phyloP scores from a whole-genome alignment of 2,888 invertebrate species.

The Cerceris rybyensis region DNA sequence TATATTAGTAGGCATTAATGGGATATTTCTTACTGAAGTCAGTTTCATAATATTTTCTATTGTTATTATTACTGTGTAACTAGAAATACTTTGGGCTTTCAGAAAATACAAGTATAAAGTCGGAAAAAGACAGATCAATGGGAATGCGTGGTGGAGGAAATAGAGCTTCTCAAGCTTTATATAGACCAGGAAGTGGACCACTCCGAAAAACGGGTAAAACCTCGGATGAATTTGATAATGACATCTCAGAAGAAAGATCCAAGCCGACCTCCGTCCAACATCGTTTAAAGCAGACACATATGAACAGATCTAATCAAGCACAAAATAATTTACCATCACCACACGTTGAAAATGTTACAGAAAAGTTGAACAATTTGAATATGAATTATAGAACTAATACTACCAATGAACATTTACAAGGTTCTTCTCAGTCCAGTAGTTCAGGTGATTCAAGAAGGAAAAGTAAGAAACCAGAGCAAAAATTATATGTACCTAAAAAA shows the following conservation, averaged over 20 bases:
- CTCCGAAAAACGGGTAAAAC: conserved; percentile 86
- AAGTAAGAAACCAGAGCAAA: conserved; percentile 84
- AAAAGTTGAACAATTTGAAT: conserved; percentile 74
- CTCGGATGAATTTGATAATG: conserved; percentile 84
- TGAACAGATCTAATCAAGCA: conserved; percentile 63
- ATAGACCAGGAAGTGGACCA: conserved; percentile 90
- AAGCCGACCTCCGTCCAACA: conserved; percentile 75
- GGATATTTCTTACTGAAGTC: too few species aligned
- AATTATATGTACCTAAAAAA: conserved; percentile 83
- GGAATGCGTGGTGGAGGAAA: conserved; percentile 84
- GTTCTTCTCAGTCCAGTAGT: conserved; percentile 67
- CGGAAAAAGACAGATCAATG: conserved; percentile 74
- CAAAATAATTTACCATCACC: conserved; percentile 62
- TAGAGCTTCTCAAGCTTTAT: conserved; percentile 88
- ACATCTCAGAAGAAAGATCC: conserved; percentile 69
- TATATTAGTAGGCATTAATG: too few species aligned
- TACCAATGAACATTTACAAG: conserved; percentile 69
- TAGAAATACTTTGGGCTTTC: conserved; percentile 32
- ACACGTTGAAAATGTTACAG: conserved; percentile 71
- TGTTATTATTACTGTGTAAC: neutral
- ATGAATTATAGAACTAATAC: conserved; percentile 72
- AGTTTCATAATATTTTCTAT: neutral
- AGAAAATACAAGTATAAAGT: conserved; percentile 69
- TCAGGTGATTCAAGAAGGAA: conserved; percentile 70
- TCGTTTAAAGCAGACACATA: conserved; percentile 73